Evolutionary conservation across 2,888 invertebrate species (phyloP).

Genomic region (Leptura quadrifasciata): DNA sequence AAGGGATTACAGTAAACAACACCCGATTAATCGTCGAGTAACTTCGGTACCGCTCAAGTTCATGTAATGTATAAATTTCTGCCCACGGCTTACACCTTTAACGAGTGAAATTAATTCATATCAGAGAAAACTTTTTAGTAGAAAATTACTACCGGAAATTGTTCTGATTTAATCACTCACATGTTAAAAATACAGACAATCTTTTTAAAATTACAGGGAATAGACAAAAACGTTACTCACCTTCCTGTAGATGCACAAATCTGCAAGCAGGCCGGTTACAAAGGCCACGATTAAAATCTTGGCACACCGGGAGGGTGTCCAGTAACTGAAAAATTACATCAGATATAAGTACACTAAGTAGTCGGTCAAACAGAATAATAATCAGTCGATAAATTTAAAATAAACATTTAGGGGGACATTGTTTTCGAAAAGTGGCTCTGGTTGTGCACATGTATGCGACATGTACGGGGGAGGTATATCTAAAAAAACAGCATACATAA

Average conservation of each 20-base stretch:
- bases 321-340: constrained; percentile 90
- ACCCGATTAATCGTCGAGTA: too few species aligned
- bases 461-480: constrained; percentile 41
- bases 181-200: too few species aligned
- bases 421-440: constrained; percentile 51
- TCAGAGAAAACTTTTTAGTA: too few species aligned
- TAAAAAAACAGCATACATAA: constrained; percentile 68
- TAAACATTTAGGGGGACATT: constrained; percentile 31
- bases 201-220: too few species aligned
- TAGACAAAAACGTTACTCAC: constrained; percentile 73
- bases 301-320: constrained; percentile 99
- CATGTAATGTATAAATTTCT: too few species aligned
- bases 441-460: constrained; percentile 68
- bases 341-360: constrained; percentile 33
- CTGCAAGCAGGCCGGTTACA: constrained; percentile 98
- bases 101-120: too few species aligned
- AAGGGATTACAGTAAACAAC: too few species aligned
- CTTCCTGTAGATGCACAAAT: constrained; percentile 98
- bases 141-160: too few species aligned
- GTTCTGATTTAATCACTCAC: too few species aligned
- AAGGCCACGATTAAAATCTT: constrained; percentile 99
- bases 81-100: too few species aligned
- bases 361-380: constrained; percentile 1
- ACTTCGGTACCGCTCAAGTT: too few species aligned
- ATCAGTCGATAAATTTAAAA: constrained; percentile 13